Evolutionary conservation across 2,888 invertebrate species (phyloP).

Genomic region (Ptychoptera albimana): DNA sequence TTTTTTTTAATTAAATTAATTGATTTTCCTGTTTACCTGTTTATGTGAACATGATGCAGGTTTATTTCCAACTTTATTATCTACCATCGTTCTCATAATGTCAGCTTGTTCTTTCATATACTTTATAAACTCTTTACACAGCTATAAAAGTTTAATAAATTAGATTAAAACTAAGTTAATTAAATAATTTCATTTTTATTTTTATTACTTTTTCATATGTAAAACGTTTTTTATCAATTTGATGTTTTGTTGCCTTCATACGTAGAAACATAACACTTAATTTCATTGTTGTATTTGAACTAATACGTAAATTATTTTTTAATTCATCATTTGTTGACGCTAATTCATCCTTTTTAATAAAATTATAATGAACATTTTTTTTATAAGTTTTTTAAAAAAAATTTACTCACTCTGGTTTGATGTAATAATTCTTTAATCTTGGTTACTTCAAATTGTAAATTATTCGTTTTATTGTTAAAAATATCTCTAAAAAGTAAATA

Average conservation of each 20-base stretch:
- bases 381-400: no score
- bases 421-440: no score
- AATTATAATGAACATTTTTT: no score
- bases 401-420: no score
- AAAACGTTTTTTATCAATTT: background rate
- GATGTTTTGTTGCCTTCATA: constrained; percentile 2
- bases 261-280: constrained; percentile 2
- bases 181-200: no score
- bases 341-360: no score
- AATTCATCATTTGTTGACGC: background rate
- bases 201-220: background rate
- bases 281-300: background rate
- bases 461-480: no score
- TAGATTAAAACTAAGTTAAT: no score
- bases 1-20: background rate
- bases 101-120: constrained; percentile 3
- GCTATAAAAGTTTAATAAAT: no score
- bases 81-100: background rate
- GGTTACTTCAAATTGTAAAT: no score
- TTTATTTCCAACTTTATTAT: background rate
- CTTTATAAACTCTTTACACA: constrained; percentile 1
- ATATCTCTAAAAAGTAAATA: no score
- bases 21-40: background rate
- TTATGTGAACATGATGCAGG: background rate
- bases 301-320: background rate